Percentiles rank a stretch among this genome's conserved stretches.
phyloP scores from a whole-genome alignment of 2,113 vertebrate species.

The Stomatorhinus ivindoensis region DNA sequence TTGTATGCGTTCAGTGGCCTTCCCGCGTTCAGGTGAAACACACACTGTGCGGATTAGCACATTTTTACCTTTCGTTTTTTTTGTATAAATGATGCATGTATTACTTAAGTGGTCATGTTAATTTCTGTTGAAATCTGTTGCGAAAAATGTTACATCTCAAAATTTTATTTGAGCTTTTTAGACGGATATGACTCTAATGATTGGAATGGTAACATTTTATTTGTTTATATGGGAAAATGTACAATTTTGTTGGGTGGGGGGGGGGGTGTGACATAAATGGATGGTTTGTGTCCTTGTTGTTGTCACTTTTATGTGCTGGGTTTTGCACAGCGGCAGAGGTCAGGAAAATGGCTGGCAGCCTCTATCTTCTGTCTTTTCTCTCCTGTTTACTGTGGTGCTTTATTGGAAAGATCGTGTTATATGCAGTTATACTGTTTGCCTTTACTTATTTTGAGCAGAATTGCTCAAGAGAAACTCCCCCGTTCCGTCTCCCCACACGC shows the following conservation, averaged over 20 bases:
- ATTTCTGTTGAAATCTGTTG: not conserved
- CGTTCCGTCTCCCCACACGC: not conserved
- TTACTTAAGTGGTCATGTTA: not conserved
- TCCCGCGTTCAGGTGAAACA: not conserved
- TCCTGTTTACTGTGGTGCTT: not conserved
- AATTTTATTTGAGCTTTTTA: not conserved
- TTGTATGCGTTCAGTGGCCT: not conserved
- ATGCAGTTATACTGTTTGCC: not conserved
- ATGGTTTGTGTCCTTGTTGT: not conserved
- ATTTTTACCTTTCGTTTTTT: not conserved
- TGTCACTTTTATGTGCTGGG: not conserved
- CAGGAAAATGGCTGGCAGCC: not conserved
- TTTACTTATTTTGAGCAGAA: not conserved
- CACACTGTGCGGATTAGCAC: not conserved
- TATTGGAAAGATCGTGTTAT: not conserved
- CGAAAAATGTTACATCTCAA: not conserved
- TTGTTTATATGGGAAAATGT: not conserved
- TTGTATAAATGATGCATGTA: not conserved
- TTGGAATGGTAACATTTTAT: not conserved
- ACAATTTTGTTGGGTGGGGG: not conserved
- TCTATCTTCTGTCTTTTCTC: not conserved
- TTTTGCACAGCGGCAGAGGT: not conserved
- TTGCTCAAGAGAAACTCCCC: not conserved
- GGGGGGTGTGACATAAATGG: not conserved
- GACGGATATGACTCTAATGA: not conserved